Base-by-base conservation (phyloP, 2,113 vertebrate species). In the Fulica atra region DNA sequence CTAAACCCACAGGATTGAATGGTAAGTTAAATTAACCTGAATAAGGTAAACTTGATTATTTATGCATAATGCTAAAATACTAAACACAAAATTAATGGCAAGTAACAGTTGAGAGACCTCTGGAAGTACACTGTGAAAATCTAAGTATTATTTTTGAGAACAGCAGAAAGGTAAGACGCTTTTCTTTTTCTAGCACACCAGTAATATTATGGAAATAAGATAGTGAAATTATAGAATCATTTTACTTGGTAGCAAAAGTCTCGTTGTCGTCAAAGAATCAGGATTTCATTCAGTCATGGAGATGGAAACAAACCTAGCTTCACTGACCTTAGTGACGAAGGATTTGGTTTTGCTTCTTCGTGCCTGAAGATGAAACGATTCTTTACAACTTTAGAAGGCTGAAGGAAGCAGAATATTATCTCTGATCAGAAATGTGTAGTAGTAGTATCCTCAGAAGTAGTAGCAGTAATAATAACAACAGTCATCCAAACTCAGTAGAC, bases 1-100 rank as follows among this genome's bases (percentile, higher is more conserved):
- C 86, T 60, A 64, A 92, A 84, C 91, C 63, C 86, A 84, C 73
- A 57, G 66, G 48, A 78, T 1, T 66, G 70, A 78, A 83, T 63
- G 97, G 98, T 95, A 94, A 97, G 97, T 97, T 95, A 83, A 95
- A 93, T 85, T 95, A 86, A 59, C 63, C 72, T 74, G 65, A 83
- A 71, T 61, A 89, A 56, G 60, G 63, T 81, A 89, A 91, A 78
- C 14, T 54, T 79, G 61, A 82, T 91, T 66, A 87, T 84, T 91
- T 79, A 70, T 82, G 59, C 4, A 3, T 40, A 87, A 82, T 63
- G 31, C 77, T 95, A 36, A 90, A 76, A 90, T 74, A 74, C 21
- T 82, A 85, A 86, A 68, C n/a, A 88, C 35, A 79, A 73, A 93
- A 73, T 56, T 92, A 63, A 79, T 81, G 54, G 46, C 28, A 93